phyloP scores from a whole-genome alignment of 2,888 invertebrate species.

The Balanococcus diminutus region DNA sequence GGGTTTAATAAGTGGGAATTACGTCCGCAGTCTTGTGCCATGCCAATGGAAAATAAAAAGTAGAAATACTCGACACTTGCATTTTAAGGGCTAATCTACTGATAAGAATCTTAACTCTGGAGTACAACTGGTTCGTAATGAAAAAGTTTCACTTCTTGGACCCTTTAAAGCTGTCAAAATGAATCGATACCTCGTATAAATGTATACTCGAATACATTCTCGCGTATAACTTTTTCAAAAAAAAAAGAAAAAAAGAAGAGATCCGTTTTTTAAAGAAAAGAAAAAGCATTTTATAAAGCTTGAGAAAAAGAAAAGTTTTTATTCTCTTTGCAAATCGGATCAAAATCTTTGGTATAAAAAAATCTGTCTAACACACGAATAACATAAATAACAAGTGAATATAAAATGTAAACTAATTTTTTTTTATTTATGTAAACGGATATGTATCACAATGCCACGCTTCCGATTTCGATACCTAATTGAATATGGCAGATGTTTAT shows the following conservation, averaged over 20 bases:
- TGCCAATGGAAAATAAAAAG: not conserved
- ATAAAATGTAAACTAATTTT: conserved; percentile 42
- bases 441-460: conserved; percentile 3
- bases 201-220: not conserved
- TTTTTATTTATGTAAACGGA: conserved; percentile 42
- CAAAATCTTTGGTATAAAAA: conserved; percentile 28
- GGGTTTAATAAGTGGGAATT: not conserved
- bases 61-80: not conserved
- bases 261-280: not conserved
- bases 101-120: not conserved
- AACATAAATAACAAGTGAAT: conserved; percentile 43
- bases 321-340: conserved; percentile 13
- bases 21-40: not conserved
- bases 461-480: conserved; percentile 42
- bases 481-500: conserved; percentile 37
- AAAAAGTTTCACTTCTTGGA: not conserved
- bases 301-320: not conserved
- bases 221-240: not conserved
- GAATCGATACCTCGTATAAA: not conserved
- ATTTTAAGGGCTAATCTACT: not conserved
- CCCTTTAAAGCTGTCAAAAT: not conserved
- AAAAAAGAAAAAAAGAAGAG: too few relatives aligned
- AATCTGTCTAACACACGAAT: conserved; percentile 29
- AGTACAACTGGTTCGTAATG: not conserved
- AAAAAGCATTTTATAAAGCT: conserved; percentile 1